phyloP scores from a whole-genome alignment of 2,113 vertebrate species.

The Mirounga angustirostris region DNA sequence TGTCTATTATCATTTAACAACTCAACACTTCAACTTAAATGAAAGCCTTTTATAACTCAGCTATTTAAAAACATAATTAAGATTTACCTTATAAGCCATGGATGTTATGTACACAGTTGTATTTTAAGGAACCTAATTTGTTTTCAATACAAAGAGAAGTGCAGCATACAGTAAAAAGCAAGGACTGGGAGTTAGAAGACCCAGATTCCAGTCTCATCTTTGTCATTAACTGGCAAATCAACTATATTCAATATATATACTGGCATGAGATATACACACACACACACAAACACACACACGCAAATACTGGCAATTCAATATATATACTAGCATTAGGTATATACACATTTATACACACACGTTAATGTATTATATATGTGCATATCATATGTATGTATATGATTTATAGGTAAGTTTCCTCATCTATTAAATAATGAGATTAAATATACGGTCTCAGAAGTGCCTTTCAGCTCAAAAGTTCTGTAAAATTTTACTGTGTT shows the following conservation, averaged over 20 bases:
- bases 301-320: not conserved
- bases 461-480: not conserved
- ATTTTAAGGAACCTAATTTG: not conserved
- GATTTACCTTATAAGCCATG: not conserved
- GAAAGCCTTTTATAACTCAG: not conserved
- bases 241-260: not conserved
- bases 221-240: not conserved
- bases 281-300: too few species aligned
- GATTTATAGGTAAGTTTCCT: not conserved
- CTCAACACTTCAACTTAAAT: not conserved
- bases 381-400: not conserved
- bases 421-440: not conserved
- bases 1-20: slow-evolving; percentile 43
- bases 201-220: not conserved
- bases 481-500: not conserved
- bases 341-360: not conserved
- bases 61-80: not conserved
- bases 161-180: not conserved
- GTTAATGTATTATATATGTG: not conserved
- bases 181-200: not conserved
- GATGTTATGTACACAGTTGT: not conserved
- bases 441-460: not conserved
- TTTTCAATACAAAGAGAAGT: not conserved
- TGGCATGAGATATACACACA: not conserved
- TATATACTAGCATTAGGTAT: not conserved